These are phyloP conservation scores for Pangasius djambal DNA, from an alignment of 2,797 vertebrate species.

Conservation along the genomic window DNA sequence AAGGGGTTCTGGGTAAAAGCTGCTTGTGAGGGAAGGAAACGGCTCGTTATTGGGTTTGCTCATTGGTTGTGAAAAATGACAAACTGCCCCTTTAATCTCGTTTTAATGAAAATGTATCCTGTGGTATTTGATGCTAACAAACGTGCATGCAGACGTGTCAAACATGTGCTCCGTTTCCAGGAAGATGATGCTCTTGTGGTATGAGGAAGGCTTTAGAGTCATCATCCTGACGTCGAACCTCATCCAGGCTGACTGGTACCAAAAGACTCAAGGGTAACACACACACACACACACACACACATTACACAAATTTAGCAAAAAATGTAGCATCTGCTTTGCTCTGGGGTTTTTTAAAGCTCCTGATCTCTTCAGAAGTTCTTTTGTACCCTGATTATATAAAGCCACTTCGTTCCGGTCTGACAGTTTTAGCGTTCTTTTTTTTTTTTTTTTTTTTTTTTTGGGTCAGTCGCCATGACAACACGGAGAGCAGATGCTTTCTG, in stretches of 20 bases:
- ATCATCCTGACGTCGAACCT: slow-evolving; percentile 95
- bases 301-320: background rate
- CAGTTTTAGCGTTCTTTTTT: background rate
- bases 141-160: background rate
- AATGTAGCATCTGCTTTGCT: background rate
- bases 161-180: slow-evolving; percentile 63
- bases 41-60: background rate
- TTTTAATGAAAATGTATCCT: background rate
- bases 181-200: slow-evolving; percentile 97
- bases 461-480: slow-evolving; percentile 62
- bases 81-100: background rate
- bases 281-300: background rate
- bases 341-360: slow-evolving; percentile 22
- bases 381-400: slow-evolving; percentile 11
- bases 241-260: slow-evolving; percentile 94
- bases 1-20: background rate
- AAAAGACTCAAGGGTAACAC: slow-evolving; percentile 94
- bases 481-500: slow-evolving; percentile 42
- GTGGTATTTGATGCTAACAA: background rate
- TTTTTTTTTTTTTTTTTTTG: slow-evolving; percentile 4
- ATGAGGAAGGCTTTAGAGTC: slow-evolving; percentile 94
- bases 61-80: background rate
- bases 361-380: slow-evolving; percentile 3
- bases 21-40: no score
- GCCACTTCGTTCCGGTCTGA: slow-evolving; percentile 27